Percentiles rank a stretch among this genome's conserved stretches.
phyloP scores from a whole-genome alignment of 2,797 vertebrate genomes.

The Avahi laniger region DNA sequence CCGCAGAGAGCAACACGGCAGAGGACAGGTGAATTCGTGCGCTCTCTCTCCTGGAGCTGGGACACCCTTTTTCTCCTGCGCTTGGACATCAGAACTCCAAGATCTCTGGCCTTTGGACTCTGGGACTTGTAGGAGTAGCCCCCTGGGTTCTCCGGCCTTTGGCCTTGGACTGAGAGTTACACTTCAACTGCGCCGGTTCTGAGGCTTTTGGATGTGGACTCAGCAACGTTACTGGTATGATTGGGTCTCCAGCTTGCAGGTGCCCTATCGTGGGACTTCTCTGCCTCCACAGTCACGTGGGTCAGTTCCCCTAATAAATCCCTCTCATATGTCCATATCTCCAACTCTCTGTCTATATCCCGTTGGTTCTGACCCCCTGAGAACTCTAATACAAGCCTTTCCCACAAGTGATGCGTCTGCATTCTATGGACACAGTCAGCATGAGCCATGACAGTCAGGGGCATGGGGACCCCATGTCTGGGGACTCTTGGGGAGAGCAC shows the following conservation, averaged over 20 bases:
- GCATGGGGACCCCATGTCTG: background rate
- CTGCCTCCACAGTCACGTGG: background rate
- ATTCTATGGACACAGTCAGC: background rate
- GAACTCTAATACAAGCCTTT: background rate
- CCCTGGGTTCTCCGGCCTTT: background rate
- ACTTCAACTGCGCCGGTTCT: background rate
- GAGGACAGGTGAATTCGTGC: background rate
- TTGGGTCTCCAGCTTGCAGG: background rate
- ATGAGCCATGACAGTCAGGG: background rate
- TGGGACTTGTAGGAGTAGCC: background rate
- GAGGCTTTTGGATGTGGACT: background rate
- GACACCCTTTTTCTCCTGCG: background rate
- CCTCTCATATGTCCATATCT: background rate
- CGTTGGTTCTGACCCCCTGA: background rate
- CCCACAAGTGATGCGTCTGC: background rate
- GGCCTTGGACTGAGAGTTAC: background rate
- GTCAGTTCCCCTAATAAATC: background rate
- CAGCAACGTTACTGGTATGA: background rate
- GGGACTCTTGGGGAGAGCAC: background rate
- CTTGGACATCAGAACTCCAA: background rate
- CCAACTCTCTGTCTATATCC: background rate
- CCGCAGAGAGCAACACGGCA: background rate
- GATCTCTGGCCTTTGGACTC: background rate
- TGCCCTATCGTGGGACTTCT: background rate
- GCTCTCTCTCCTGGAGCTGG: background rate